Evolutionary conservation across 2,113 vertebrate genomes (phyloP).

Genomic region (cattle (Bos taurus)): DNA sequence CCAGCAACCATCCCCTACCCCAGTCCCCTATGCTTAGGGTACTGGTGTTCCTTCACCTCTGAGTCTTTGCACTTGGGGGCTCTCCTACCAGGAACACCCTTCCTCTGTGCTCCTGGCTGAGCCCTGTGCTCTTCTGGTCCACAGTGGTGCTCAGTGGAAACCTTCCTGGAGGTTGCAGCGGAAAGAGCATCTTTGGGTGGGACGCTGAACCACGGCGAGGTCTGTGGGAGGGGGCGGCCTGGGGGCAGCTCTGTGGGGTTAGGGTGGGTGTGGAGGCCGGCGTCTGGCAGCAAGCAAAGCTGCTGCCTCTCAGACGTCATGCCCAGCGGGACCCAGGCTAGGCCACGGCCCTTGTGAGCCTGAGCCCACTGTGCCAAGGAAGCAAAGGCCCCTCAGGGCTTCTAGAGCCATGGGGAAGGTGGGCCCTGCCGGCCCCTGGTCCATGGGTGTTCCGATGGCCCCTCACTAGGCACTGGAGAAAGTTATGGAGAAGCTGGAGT

Average conservation of each 20-base stretch:
- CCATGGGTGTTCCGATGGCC: background rate
- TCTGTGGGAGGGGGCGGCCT: background rate
- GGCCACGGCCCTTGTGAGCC: background rate
- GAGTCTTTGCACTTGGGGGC: background rate
- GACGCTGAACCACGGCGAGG: background rate
- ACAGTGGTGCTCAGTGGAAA: background rate
- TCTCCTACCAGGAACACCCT: background rate
- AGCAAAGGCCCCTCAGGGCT: too few relatives aligned
- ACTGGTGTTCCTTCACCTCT: background rate
- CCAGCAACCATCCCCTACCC: background rate
- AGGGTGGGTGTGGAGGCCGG: too few relatives aligned
- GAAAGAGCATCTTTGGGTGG: background rate
- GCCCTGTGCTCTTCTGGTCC: background rate
- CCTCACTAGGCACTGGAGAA: background rate
- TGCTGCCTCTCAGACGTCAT: background rate
- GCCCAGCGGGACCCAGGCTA: background rate
- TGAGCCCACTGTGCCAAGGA: background rate
- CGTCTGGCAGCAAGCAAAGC: background rate
- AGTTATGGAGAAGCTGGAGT: rapidly evolving
- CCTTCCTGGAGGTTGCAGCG: background rate
- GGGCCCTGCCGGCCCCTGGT: background rate
- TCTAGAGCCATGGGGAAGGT: background rate
- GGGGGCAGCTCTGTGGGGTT: background rate
- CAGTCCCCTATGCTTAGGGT: background rate
- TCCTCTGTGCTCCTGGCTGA: background rate